Percentiles rank a stretch among this genome's conserved stretches.
phyloP scores from a whole-genome alignment of 1,140 invertebrate genomes.

The Pseudomyrmex pallidus region DNA sequence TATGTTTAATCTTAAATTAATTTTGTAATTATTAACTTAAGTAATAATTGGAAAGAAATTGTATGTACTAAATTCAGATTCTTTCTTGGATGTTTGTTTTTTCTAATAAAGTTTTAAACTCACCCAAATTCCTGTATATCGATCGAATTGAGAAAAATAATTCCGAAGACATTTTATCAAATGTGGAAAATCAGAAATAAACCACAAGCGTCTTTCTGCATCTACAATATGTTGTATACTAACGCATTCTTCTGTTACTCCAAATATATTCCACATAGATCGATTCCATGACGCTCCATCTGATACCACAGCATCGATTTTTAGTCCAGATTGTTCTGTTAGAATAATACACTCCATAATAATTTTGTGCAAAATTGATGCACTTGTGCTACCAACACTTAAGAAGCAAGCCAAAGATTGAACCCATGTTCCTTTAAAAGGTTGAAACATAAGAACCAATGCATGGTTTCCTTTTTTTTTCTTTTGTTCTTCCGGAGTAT shows the following conservation, averaged over 20 bases:
- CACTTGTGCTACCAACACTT: not conserved
- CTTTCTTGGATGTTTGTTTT: not conserved
- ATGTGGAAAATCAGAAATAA: not conserved
- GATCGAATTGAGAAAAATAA: not conserved
- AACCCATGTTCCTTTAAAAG: conserved; percentile 22
- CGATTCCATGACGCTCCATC: conserved; percentile 7
- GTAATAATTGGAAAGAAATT: too few species aligned
- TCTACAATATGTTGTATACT: not conserved
- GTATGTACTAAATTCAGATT: too few species aligned
- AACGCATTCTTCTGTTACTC: not conserved
- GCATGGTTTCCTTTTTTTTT: conserved; percentile 16
- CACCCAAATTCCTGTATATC: not conserved
- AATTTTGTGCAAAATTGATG: conserved; percentile 18
- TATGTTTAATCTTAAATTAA: not conserved
- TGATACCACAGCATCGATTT: not conserved
- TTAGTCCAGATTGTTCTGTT: not conserved
- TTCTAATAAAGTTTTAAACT: too few species aligned
- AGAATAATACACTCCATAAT: conserved; percentile 12
- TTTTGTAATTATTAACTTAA: not conserved
- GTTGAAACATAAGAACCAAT: conserved; percentile 6
- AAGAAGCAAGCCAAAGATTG: conserved; percentile 12
- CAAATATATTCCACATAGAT: not conserved
- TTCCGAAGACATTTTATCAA: not conserved
- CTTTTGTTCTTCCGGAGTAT: not conserved
- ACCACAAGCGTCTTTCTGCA: not conserved